Evolutionary conservation across 1,140 invertebrate species (phyloP), one percentile per base, ranked within the genome.

Genomic region (Lysiphlebus fabarum): DNA sequence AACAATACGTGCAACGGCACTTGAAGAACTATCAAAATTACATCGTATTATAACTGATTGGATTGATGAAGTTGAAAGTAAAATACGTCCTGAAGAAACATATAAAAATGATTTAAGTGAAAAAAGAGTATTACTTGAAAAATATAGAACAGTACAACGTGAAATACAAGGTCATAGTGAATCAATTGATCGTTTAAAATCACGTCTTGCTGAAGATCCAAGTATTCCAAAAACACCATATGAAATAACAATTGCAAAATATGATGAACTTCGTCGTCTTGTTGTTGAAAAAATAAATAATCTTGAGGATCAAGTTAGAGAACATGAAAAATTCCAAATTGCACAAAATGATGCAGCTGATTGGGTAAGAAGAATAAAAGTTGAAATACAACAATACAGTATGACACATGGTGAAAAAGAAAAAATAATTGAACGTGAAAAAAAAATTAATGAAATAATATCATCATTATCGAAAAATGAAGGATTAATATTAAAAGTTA

Each of bases 11-110:
- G 85, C 88, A 5, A 77, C 85, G 1, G 84, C 90, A 65, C 81
- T 95, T n/a, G 91, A 94, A 79, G 92, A 95, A 68, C 84, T 92
- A 51, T 86, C 86, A 47, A 94, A 95, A 78, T 82, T 88, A 36
- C 86, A 91, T 63, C 89, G 89, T 71, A 79, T 90, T 26, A 79
- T 93, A 9, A 75, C 85, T 1, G 91, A 94, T 68, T 95, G 92
- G 90, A 77, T 96, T 33, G 87, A 92, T 59, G 93, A 95, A 66
- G 85, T 91, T 51, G 88, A 92, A 67, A 83, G 86, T n/a, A 92
- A 93, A 76, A 83, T 92, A 3, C 85, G 87, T 66, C 81, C 86
- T 11, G 85, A 86, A 49, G 86, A 89, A 62, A 84, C 83, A 26
- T 85, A 85, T 44, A 80, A 90, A 9, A 91, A 91, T 67, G 93